Base-by-base conservation (phyloP, 2,888 invertebrate genomes). In the Oscheius onirici region DNA sequence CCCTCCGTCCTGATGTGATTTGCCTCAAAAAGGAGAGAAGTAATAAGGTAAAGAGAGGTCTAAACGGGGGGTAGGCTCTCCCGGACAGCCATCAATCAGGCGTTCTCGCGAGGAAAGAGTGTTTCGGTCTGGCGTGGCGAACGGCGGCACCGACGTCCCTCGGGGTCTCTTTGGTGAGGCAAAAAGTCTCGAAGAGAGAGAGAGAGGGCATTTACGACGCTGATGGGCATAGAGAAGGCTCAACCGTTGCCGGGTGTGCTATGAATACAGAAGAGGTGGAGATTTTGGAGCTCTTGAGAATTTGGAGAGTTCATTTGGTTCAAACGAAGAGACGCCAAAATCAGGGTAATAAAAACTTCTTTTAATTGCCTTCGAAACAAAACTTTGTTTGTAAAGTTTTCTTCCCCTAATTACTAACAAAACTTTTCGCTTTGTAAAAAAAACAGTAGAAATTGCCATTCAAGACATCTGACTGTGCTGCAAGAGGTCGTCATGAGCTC, bases 101-200 rank as follows among this genome's bases (percentile, higher is more conserved):
- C 43, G 60, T 60, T 20, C 43, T 26, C 34, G 34, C 28, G 55
- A 52, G n/a, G n/a, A n/a, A n/a, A n/a, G 58, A 60, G 22, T 60
- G 60, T 60, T 60, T 60, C 60, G 44, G 60, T 60, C 34, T 34
- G 34, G 34, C 34, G 60, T 43, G 60, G 60, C 60, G 60, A 60
- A 60, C 60, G 60, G 60, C 20, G 17, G 17, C 17, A 22, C 43
- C n/a, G 28, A 34, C 20, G 20, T n/a, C 20, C 60, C 60, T 43
- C n/a, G 10, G 60, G 60, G 60, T 20, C 34, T 8, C 8, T 8
- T 34, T 8, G 22, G n/a, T n/a, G 22, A n/a, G 34, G 40, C 60
- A 60, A 60, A 60, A 60, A 60, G 60, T 60, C 60, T 60, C 60
- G 34, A 34, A 34, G 34, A 34, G 34, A 43, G 41, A 43, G n/a